A percentile compares a stretch with the other conserved stretches of the same genome.
These are phyloP conservation scores for Bellardia bayeri DNA, from an alignment of 2,888 invertebrate genomes.

Conservation along the genomic window DNA sequence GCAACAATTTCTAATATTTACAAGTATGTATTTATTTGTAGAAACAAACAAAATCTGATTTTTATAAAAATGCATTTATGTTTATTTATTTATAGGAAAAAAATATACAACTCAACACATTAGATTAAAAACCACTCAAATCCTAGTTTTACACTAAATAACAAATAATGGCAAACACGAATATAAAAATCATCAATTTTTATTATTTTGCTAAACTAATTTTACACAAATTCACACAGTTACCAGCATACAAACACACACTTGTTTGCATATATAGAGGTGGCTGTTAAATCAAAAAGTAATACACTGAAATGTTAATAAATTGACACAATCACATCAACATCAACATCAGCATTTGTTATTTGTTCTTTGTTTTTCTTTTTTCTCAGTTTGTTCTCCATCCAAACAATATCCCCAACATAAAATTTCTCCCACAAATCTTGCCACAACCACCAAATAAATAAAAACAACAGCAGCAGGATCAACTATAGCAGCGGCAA, in stretches of 20 bases:
- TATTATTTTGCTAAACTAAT: constrained; percentile 19
- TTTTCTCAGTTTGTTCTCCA: background rate
- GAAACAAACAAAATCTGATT: background rate
- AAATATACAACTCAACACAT: constrained; percentile 7
- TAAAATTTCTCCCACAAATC: constrained; percentile 60
- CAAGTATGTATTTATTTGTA: background rate
- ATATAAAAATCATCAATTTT: constrained; percentile 45
- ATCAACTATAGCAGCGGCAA: constrained; percentile 5
- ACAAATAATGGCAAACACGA: constrained; percentile 41
- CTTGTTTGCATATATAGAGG: constrained; percentile 9
- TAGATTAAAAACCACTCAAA: constrained; percentile 22
- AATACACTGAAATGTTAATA: constrained; percentile 47
- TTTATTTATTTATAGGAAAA: constrained; percentile 24
- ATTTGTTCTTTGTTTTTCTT: background rate
- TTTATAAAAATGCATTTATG: constrained; percentile 12
- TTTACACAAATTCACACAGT: background rate
- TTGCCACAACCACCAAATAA: constrained; percentile 59
- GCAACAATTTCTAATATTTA: background rate
- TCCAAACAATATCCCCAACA: constrained; percentile 5
- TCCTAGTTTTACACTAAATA: constrained; percentile 36
- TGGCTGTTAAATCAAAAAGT: constrained; percentile 41
- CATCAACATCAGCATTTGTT: constrained; percentile 3
- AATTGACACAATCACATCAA: constrained; percentile 43
- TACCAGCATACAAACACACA: background rate
- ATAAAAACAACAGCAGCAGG: constrained; percentile 41